Evolutionary conservation across 2,797 vertebrate species (phyloP), one percentile per base, ranked within the genome.

Genomic region (Iguana delicatissima): DNA sequence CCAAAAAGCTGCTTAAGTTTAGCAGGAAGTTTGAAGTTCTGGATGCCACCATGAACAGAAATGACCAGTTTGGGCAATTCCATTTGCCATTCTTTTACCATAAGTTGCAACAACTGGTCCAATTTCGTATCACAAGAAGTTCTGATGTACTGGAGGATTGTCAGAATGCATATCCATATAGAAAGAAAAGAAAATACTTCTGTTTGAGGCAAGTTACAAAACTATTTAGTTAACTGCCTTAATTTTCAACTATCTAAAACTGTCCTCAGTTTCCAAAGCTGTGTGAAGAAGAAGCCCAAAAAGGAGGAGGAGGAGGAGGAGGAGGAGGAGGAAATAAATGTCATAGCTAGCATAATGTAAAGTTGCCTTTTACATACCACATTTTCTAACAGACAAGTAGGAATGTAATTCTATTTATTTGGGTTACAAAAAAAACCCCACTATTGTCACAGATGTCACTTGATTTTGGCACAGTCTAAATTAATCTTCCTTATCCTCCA

Each of bases 21-120:
- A 18, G 97, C 96, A 8, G 98, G 95, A 91, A 99, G 97, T 74
- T 96, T 95, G 95, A 99, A 99, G 96, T 98, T 98, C 81, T 99
- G 98, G n/a, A 97, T 97, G 18, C 99, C 99, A 69, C 99, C 99
- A 1, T 99, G 98, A 93, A 99, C 97, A 0, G 98, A 99, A 89
- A 99, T 98, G 24, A 99, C 97, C 13, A 99, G 96, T 94, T 99
- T 99, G 81, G 99, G 99, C 92, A 98, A 96, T 74, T 99, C 99
- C 98, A 99, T 99, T 95, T 99, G 98, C 99, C 99, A 99, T 95
- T 99, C 98, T 93, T 96, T 98, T 94, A 99, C 92, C 98, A 99
- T 99, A 93, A 99, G 96, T 55, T 98, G 98, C 89, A 99, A 95
- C 35, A 99, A 92, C 26, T 97, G 97, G 89, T 99, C 99, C 80